Evolutionary conservation across 2,888 invertebrate genomes (phyloP).

Genomic region (Cantharis nigra): DNA sequence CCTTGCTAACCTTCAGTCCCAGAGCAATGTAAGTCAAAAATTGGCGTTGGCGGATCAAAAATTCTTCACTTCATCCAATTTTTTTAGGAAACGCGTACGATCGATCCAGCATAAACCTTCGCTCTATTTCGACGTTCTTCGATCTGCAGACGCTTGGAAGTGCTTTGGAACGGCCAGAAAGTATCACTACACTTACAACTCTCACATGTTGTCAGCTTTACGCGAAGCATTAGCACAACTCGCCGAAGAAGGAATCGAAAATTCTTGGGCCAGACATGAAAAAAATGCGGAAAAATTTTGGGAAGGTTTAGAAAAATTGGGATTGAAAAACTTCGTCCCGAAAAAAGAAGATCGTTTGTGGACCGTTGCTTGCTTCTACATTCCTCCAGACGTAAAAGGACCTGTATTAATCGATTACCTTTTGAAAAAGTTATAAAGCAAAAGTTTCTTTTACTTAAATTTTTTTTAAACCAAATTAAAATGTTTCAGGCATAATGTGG

Average conservation of each 20-base stretch:
- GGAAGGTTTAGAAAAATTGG: constrained; percentile 65
- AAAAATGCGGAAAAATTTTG: constrained; percentile 66
- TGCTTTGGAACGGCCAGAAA: constrained; percentile 22
- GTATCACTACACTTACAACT: constrained; percentile 77
- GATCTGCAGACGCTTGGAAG: constrained; percentile 71
- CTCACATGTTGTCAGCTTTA: constrained; percentile 75
- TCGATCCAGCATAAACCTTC: constrained; percentile 59
- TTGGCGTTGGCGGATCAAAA: background rate
- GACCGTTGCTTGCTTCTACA: constrained; percentile 66
- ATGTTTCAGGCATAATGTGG: constrained; percentile 61
- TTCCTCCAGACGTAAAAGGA: constrained; percentile 68
- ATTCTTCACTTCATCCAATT: background rate
- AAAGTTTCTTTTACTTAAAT: too few relatives aligned
- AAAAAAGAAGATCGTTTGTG: constrained; percentile 66
- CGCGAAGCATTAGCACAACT: constrained; percentile 74
- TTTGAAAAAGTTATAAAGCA: constrained; percentile 31
- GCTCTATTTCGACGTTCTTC: constrained; percentile 68
- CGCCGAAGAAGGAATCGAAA: constrained; percentile 69
- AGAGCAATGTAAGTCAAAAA: background rate
- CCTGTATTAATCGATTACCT: constrained; percentile 42
- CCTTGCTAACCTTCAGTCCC: too few relatives aligned
- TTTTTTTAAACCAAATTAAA: background rate
- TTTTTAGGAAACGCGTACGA: constrained; percentile 59
- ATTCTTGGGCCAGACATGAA: constrained; percentile 70
- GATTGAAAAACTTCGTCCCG: constrained; percentile 69